These are phyloP conservation scores for Actinia equina DNA, from an alignment of 64 coral and sea anemone species.

Conservation along the genomic window DNA sequence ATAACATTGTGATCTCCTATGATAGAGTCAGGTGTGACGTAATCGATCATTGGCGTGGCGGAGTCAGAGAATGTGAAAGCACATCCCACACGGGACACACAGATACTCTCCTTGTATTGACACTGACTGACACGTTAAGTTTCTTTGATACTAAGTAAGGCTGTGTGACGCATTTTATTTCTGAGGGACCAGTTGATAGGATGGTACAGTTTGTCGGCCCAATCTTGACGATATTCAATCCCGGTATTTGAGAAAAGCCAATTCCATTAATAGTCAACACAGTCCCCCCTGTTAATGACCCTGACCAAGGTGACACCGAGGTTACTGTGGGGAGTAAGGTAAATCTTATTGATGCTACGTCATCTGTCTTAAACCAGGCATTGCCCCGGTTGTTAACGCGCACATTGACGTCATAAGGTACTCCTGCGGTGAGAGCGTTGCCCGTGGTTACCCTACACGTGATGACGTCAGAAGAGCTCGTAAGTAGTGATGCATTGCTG, in stretches of 20 bases:
- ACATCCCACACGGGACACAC: conserved; percentile 43
- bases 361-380: conserved; percentile 29
- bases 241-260: conserved; percentile 23
- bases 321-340: conserved; percentile 30
- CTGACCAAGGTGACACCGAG: conserved; percentile 32
- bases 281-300: conserved; percentile 36
- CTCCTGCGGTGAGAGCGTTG: conserved; percentile 33
- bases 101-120: conserved; percentile 29
- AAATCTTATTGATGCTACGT: conserved; percentile 15
- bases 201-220: conserved; percentile 29
- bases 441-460: conserved; percentile 37
- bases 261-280: conserved; percentile 39
- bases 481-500: conserved; percentile 29
- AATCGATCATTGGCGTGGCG: conserved; percentile 51
- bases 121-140: conserved; percentile 21
- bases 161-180: conserved; percentile 35
- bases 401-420: conserved; percentile 38
- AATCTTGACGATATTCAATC: conserved; percentile 14
- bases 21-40: conserved; percentile 37
- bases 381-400: conserved; percentile 49
- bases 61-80: conserved; percentile 36
- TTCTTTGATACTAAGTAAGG: neutral
- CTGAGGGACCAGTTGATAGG: neutral
- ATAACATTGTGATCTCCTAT: conserved; percentile 41
- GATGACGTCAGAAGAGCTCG: conserved; percentile 23